phyloP scores from a whole-genome alignment of 2,113 vertebrate genomes.

The Clupea harengus region DNA sequence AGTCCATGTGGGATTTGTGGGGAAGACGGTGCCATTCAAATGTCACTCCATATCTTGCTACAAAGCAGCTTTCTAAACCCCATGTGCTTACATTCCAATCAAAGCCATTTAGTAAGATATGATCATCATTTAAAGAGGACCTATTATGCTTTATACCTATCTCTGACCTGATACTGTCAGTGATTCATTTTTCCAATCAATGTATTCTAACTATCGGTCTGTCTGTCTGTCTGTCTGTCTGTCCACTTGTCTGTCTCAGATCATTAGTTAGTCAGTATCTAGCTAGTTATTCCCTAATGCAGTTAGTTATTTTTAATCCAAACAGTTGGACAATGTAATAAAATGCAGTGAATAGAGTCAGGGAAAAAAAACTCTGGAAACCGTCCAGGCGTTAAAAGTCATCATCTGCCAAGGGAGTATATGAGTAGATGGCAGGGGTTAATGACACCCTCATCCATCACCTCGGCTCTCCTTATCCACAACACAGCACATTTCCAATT shows the following conservation, averaged over 20 bases:
- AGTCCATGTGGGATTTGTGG: background rate
- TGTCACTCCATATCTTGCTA: background rate
- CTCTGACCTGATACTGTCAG: no score
- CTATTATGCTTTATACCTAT: no score
- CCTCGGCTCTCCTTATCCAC: background rate
- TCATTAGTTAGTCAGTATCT: background rate
- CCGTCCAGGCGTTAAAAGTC: background rate
- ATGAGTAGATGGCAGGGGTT: constrained; percentile 10
- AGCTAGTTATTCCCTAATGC: background rate
- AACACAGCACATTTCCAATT: constrained; percentile 15
- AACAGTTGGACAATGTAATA: background rate
- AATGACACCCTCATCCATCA: constrained; percentile 15
- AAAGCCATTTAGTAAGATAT: background rate
- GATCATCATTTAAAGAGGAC: background rate
- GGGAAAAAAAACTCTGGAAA: background rate
- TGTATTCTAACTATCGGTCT: background rate
- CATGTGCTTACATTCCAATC: background rate
- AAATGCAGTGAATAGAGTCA: background rate
- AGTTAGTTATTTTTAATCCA: background rate
- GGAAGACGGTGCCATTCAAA: background rate
- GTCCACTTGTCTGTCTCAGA: background rate
- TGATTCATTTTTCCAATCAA: background rate
- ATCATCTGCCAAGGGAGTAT: background rate
- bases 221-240: background rate
- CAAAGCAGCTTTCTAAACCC: background rate